Evolutionary conservation across 2,797 vertebrate species (phyloP).

Genomic region (Ibycter americanus): DNA sequence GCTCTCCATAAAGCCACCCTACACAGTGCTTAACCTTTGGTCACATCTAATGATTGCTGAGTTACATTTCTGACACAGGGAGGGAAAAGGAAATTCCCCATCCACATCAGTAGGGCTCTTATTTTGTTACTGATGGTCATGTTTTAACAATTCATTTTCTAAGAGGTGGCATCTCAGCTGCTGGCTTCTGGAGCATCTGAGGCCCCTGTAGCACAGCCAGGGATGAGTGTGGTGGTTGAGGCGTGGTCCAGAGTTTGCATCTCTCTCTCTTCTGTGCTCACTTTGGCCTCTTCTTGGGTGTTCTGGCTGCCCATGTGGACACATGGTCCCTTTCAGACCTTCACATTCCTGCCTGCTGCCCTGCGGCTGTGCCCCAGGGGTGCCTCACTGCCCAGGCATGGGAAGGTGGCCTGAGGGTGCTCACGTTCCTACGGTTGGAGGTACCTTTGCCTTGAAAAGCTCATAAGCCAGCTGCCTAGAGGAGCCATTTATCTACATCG

Average conservation of each 20-base stretch:
- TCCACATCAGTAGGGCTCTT: not conserved
- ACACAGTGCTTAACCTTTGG: not conserved
- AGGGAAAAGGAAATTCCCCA: not conserved
- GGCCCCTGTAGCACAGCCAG: not conserved
- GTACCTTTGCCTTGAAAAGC: not conserved
- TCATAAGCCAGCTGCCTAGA: not conserved
- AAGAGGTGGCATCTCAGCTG: not conserved
- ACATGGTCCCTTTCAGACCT: not conserved
- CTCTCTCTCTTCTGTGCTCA: not conserved
- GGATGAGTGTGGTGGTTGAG: not conserved
- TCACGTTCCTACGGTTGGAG: not conserved
- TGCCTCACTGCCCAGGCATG: not conserved
- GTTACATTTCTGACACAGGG: not conserved
- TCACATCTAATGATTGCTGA: not conserved
- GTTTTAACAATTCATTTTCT: not conserved
- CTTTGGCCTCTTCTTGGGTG: not conserved
- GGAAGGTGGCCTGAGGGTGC: not conserved
- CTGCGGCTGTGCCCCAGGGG: not conserved
- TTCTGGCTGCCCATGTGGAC: not conserved
- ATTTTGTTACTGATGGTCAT: not conserved
- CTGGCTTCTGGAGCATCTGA: not conserved
- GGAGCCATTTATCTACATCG: not conserved
- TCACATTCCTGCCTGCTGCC: accelerated
- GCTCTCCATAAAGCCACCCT: not conserved
- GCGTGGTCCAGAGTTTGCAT: not conserved